Evolutionary conservation across 2,888 invertebrate species (phyloP), one percentile per base, ranked within the genome.

Genomic region (Masnerella sp.): DNA sequence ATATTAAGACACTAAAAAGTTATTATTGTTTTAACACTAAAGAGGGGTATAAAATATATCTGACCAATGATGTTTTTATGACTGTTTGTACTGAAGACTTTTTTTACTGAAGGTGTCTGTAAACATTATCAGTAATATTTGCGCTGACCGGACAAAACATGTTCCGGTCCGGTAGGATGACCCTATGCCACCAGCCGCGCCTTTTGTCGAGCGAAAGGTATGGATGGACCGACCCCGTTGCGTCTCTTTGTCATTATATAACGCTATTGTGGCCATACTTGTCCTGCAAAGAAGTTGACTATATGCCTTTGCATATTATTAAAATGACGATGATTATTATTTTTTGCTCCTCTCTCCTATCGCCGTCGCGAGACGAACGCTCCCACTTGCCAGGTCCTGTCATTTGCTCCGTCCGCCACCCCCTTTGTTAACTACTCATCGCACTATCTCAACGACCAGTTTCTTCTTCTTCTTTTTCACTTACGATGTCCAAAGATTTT

Each of bases 241-340:
- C 81, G 80, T 82, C 85, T 86, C 87, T 86, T 87, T 87, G 87
- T 87, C 87, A 87, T 87, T 87, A 87, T 87, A 86, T 87, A 87
- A 87, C 84, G 85, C 87, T 81, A 87, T 87, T 87, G 87, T 87
- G 83, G 81, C 85, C 86, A 86, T 87, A 87, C 87, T 87, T 87
- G 85, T 84, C 84, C 83, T 82, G 69, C 83, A 82, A 84, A 80
- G 81, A 85, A 81, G 78, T 77, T 74, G 73, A 77, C 74, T 76
- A 77, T 82, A 78, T 81, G 79, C 83, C 84, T 85, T 84, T 85
- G 84, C 85, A 85, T 85, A 84, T 84, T 84, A 85, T 85, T 85
- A 87, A 87, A 87, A 87, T 86, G 86, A 87, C 86, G 87, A 87
- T 87, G 87, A 87, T 87, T 87, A 87, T 87, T 86, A 87, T 86